Conservation (phyloP, 2,113 vertebrate species). For the Phalacrocorax carbo region DNA sequence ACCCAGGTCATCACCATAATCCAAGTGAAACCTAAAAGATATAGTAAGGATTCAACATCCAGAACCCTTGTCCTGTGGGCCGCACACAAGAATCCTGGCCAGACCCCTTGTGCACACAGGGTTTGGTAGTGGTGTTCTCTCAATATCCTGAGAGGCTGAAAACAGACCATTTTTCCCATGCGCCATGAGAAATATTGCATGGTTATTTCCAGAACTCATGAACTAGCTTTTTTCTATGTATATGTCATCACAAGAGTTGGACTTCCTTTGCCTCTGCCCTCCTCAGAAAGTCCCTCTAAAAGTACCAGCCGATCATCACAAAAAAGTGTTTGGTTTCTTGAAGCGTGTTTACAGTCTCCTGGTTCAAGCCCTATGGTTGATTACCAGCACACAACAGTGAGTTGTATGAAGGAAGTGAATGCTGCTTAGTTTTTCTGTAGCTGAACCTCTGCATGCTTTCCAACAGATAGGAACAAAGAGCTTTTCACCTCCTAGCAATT, state of each 20-base stretch:
- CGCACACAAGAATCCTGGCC: neutral
- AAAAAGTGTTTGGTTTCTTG: neutral
- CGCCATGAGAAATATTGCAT: rapidly evolving
- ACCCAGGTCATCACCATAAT: neutral
- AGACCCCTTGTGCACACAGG: rapidly evolving
- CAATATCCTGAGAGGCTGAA: neutral
- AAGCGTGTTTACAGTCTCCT: neutral
- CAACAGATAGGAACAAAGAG: neutral
- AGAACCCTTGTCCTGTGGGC: neutral
- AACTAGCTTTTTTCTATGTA: neutral
- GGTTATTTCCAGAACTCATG: neutral
- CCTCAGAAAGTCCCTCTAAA: neutral
- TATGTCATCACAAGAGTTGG: neutral
- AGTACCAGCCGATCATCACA: neutral
- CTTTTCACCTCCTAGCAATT: neutral
- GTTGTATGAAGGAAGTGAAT: neutral
- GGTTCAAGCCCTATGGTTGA: neutral
- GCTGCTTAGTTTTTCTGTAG: neutral
- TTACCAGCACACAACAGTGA: neutral
- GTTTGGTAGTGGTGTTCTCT: neutral
- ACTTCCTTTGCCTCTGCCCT: neutral
- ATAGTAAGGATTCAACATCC: neutral
- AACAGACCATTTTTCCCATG: rapidly evolving
- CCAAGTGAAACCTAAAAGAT: neutral
- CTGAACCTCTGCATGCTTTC: neutral